Evolutionary conservation across 2,797 vertebrate species (phyloP).

Genomic region (Oryzias dopingdopingensis): DNA sequence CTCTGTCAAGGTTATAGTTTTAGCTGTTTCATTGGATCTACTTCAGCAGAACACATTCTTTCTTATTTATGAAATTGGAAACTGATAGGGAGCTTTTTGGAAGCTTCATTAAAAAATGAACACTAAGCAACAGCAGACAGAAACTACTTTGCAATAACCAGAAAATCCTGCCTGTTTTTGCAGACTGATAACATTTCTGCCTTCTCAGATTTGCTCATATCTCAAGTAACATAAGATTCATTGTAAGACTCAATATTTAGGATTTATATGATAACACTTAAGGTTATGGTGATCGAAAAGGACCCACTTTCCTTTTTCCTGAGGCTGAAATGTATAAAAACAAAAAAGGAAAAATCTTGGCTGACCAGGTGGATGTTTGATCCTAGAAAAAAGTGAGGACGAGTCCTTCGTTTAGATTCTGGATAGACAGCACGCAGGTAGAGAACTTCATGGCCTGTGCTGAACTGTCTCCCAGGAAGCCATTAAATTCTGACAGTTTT

Average conservation of each 20-base stretch:
- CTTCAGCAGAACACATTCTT: neutral
- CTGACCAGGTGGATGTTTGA: too few relatives aligned
- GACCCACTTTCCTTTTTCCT: too few relatives aligned
- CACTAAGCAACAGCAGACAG: neutral
- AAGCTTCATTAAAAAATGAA: neutral
- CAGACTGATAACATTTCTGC: too few relatives aligned
- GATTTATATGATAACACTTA: too few relatives aligned
- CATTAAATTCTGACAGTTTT: constrained; percentile 9
- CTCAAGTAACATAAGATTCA: too few relatives aligned
- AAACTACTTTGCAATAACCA: neutral
- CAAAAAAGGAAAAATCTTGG: too few relatives aligned
- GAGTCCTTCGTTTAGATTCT: neutral
- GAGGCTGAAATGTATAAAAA: too few relatives aligned
- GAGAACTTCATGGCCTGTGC: neutral
- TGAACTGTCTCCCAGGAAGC: constrained; percentile 1
- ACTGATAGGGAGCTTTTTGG: neutral
- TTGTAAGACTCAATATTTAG: too few relatives aligned
- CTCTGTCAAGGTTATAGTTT: neutral
- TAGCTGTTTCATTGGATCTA: neutral
- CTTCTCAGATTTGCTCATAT: too few relatives aligned
- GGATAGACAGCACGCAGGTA: neutral
- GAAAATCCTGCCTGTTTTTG: neutral
- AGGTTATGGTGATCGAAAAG: too few relatives aligned
- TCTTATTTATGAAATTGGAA: neutral
- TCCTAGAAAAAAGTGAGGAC: too few relatives aligned